Base-by-base conservation (phyloP, 2,888 invertebrate species). In the Stenurella melanura region DNA sequence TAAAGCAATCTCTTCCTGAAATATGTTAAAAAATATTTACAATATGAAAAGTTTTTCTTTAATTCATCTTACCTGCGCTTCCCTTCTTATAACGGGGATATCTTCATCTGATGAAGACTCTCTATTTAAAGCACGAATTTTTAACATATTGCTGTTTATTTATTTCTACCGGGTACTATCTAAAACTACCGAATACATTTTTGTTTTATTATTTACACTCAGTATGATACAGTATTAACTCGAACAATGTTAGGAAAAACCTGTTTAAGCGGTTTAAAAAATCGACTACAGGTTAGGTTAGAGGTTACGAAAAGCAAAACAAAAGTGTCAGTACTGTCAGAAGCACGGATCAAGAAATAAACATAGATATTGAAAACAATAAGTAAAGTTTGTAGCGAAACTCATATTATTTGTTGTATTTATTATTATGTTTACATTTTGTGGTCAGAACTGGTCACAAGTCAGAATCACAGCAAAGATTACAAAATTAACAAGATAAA, bases 1-100 rank as follows among this genome's bases (percentile, higher is more conserved):
- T 67, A 95, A 91, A 0, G 95, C 96, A 81, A 96, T 95, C 88
- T 96, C 95, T 90, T 97, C 97, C 92, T 89, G 76, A 66, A 88
- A 85, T 63, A 17, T 34, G 11, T 34, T 10, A 15, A 63, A 57
- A 68, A 38, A 60, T 56, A 60, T 34, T 12, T 2, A 10, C 18
- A 58, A 58, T 7, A 19, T 58, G 0, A 58, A 18, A 63, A 26
- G 21, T 30, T 67, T 74, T 34, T 9, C 11, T 18, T 61, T 26
- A 74, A 61, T 54, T 69, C 12, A 42, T 54, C 15, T n/a, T 26
- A 92, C 92, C 89, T 92, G 91, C 21, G 92, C 92, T 88, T 93
- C 93, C 86, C 91, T 92, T 34, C 93, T 90, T 76, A 92, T 90
- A 66, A 89, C 90, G 17, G 91, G 90, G 54, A 89, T 88, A 85